Evolutionary conservation across 2,113 vertebrate genomes (phyloP).

Genomic region (Bucco capensis): DNA sequence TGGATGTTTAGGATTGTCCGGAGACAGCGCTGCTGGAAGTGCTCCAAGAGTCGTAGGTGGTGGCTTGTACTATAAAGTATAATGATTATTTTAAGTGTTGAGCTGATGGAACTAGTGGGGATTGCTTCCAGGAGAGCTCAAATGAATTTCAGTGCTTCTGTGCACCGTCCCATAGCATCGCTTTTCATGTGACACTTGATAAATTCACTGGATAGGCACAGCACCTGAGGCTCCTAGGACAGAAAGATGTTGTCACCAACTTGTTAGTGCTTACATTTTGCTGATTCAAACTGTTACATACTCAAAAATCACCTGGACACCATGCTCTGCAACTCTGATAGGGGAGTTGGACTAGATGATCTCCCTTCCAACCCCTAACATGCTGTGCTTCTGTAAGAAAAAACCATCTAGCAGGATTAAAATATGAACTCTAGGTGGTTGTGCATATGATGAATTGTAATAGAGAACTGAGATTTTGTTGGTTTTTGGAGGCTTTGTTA

Average conservation of each 20-base stretch:
- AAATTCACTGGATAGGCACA: neutral
- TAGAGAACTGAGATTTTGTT: neutral
- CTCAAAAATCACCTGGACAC: too few species aligned
- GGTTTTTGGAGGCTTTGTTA: neutral
- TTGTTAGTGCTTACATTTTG: neutral
- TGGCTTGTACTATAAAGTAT: neutral
- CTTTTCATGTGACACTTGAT: neutral
- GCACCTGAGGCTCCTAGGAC: neutral
- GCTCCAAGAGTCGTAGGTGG: too few species aligned
- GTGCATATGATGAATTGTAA: neutral
- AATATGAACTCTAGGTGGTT: neutral
- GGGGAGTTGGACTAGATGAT: too few species aligned
- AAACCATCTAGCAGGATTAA: neutral
- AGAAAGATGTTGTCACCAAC: neutral
- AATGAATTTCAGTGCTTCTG: neutral
- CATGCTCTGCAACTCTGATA: too few species aligned
- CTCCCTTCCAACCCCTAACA: too few species aligned
- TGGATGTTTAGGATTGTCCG: too few species aligned
- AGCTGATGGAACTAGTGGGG: neutral
- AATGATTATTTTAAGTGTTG: neutral
- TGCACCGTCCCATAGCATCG: neutral
- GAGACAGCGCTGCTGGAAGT: too few species aligned
- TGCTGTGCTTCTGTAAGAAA: neutral
- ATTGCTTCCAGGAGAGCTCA: neutral
- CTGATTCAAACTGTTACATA: neutral